Evolutionary conservation across 2,797 vertebrate genomes (phyloP), one percentile per base, ranked within the genome.

Genomic region (Echeneis naucrates): DNA sequence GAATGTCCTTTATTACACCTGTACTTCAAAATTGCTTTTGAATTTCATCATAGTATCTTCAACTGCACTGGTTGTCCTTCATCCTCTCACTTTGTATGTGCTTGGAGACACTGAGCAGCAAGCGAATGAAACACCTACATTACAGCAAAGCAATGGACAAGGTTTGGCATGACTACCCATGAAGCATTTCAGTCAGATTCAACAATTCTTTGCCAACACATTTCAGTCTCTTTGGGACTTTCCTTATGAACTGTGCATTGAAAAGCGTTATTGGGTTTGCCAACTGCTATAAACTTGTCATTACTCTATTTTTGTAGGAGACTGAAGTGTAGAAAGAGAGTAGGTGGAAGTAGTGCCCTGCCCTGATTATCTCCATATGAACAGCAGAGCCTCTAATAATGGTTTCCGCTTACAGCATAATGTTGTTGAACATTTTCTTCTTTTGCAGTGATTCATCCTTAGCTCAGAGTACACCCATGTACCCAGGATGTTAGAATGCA

Each of bases 351-450:
- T 80, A 63, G 74, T n/a, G 75, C 78, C 71, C 63, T 61, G 63
- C 80, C 75, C 84, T 93, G 89, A 93, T 93, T 84, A 87, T 70
- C 89, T 90, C 87, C 91, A 90, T 92, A 92, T 92, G 92, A 92
- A 81, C 81, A 60, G 80, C 72, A 40, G 9, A 42, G 66, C 47
- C 79, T 86, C 73, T 88, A 90, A 91, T 92, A 83, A 87, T 80
- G 82, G 89, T 90, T 89, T 93, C 85, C 58, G 54, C 83, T 92
- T 86, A 78, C 87, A 87, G 71, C 80, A 12, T 57, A 78, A 80
- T 69, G 52, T 63, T 82, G 82, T 86, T 75, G 65, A 90, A 85
- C 75, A 47, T 77, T 78, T 78, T 82, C 79, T 68, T 51, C 68
- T 55, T 76, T 59, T 81, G 81, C 47, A 32, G 84, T 78, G 44